These are phyloP conservation scores for Teleogryllus oceanicus DNA, from an alignment of 2,888 invertebrate species.

Conservation along the genomic window DNA sequence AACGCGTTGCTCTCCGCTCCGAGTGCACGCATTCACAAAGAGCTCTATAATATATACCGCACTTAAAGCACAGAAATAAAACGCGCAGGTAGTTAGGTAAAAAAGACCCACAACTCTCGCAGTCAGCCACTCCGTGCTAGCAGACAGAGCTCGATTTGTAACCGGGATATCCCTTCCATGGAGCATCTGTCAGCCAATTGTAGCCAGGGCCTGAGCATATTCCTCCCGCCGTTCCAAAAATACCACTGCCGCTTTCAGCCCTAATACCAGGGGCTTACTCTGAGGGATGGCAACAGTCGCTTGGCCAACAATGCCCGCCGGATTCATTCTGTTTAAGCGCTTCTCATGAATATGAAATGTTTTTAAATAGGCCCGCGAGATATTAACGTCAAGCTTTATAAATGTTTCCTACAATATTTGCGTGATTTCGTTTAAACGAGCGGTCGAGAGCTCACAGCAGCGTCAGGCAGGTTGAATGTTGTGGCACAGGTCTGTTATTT, in stretches of 20 bases:
- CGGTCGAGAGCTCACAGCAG: no score
- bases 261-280: background rate
- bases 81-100: background rate
- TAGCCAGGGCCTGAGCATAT: background rate
- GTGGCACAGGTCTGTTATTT: no score
- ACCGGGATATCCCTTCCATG: background rate
- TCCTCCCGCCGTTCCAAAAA: background rate
- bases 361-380: background rate
- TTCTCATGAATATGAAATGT: constrained; percentile 3
- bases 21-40: background rate
- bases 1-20: background rate
- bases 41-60: background rate
- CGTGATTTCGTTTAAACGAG: no score
- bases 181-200: constrained; percentile 1
- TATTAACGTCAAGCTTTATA: background rate
- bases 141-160: constrained; percentile 1
- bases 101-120: background rate
- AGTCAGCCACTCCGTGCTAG: background rate
- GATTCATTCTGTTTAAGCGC: constrained; percentile 18
- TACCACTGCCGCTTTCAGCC: background rate
- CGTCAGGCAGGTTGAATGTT: no score
- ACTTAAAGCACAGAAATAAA: background rate
- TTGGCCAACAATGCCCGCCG: background rate
- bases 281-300: background rate
- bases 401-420: background rate